Base-by-base conservation (phyloP, 2,888 invertebrate species). In the Syritta pipiens region DNA sequence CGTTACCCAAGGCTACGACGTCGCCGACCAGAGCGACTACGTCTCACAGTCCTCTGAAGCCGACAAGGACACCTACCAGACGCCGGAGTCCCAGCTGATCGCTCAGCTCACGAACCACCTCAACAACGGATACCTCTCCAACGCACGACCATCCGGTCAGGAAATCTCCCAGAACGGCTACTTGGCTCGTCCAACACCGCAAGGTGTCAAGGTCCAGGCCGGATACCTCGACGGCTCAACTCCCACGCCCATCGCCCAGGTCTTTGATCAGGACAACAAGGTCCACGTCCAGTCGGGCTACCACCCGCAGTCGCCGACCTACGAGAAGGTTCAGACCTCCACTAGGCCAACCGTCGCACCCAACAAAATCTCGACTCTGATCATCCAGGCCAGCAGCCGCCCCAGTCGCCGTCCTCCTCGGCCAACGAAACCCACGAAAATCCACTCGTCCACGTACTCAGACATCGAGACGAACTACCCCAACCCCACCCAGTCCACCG, bases 51-150 rank as follows among this genome's bases (percentile, higher is more conserved):
- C 77, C 1, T 30, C 79, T 5, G 65, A 74, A 35, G 10, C 42
- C 2, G 62, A 74, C 0, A 60, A 68, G 20, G 67, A 68, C 7
- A 48, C 60, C n/a, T 68, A 35, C 37, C 72, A 67, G 5, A 74
- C 79, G 1, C 74, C 79, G 1, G 79, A 74, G 7, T 68, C 79
- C 0, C 67, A 74, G 30, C 30, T 79, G 1, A 79, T 79, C 2
- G 79, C 79, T n/a, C 74, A 79, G 12, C 57, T 79, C 0, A 68
- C 79, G 6, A 60, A 68, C 3, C 60, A 55, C 7, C 55, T 79
- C 14, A 55, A 74, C 14, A 74, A 57, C 24, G 67, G 49, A 4
- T 74, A 79, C 20, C 26, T 68, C 0, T 14, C 72, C 1, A 63
- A 59, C 10, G 35, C 71, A 6, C 40, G 49, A 3, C 60, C 77